Evolutionary conservation across 2,888 invertebrate genomes (phyloP).

Genomic region (Nebria brevicollis): DNA sequence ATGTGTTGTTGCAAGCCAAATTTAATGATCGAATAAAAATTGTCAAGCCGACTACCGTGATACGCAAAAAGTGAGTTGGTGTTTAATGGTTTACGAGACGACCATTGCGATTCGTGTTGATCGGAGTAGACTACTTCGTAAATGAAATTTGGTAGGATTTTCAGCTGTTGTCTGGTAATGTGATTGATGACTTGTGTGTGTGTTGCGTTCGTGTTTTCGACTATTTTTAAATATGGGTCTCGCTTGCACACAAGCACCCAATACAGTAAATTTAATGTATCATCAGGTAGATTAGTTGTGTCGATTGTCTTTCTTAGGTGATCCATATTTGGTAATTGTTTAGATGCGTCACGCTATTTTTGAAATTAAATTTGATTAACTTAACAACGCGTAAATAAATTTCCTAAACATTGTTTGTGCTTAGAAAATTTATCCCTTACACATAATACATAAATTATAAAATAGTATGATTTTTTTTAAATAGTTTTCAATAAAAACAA

Average conservation of each 20-base stretch:
- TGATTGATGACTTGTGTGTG: conserved; percentile 65
- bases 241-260: conserved; percentile 73
- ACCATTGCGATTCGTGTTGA: conserved; percentile 71
- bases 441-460: no score
- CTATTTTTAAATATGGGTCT: conserved; percentile 66
- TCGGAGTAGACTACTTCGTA: conserved; percentile 71
- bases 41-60: conserved; percentile 83
- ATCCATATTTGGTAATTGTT: conserved; percentile 36
- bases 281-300: conserved; percentile 53
- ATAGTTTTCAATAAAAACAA: no score
- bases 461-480: no score
- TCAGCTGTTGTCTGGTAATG: conserved; percentile 62
- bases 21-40: conserved; percentile 83
- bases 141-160: conserved; percentile 70
- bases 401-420: no score
- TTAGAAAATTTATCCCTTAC: no score
- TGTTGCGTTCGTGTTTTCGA: conserved; percentile 27
- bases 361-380: no score
- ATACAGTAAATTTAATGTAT: conserved; percentile 72
- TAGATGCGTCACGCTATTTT: conserved; percentile 19
- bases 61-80: conserved; percentile 73
- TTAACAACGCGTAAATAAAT: no score
- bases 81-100: conserved; percentile 66
- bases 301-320: conserved; percentile 41
- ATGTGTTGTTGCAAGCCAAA: conserved; percentile 80